phyloP scores from a whole-genome alignment of 1,140 invertebrate genomes.

The Papilio dardanus region DNA sequence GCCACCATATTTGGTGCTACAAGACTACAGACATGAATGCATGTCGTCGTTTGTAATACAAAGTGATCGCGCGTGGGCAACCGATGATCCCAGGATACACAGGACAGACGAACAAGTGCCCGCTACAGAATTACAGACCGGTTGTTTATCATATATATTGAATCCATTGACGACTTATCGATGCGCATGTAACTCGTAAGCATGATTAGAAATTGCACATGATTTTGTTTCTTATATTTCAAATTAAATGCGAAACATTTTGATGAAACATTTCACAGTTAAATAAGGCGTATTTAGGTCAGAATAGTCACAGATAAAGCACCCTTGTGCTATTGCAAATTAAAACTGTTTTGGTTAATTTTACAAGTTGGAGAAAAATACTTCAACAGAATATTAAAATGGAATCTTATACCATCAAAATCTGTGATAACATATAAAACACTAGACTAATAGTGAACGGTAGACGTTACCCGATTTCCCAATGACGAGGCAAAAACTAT shows the following conservation, averaged over 20 bases:
- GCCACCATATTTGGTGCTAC: not conserved
- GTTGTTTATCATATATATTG: slow-evolving; percentile 38
- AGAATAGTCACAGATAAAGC: too few species aligned
- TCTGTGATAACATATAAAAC: not conserved
- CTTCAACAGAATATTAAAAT: too few species aligned
- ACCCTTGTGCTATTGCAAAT: too few species aligned
- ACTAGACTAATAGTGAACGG: not conserved
- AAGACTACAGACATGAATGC: not conserved
- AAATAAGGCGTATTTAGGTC: too few species aligned
- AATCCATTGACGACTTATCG: slow-evolving; percentile 11
- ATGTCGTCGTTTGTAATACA: slow-evolving; percentile 22
- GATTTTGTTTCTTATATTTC: not conserved
- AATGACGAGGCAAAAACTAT: slow-evolving; percentile 2
- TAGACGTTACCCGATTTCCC: slow-evolving; percentile 25
- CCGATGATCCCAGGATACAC: slow-evolving; percentile 7
- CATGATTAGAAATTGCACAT: not conserved
- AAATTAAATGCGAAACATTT: not conserved
- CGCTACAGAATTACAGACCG: slow-evolving; percentile 7
- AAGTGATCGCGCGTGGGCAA: slow-evolving; percentile 25
- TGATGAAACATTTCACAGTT: not conserved
- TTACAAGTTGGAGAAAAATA: too few species aligned
- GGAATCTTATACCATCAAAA: not conserved
- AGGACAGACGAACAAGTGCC: slow-evolving; percentile 15
- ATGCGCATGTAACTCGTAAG: not conserved
- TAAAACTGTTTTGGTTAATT: too few species aligned